A percentile compares a stretch with the other conserved stretches of the same genome.
These are phyloP conservation scores for Microcebus ravelobensis DNA, from an alignment of 2,113 vertebrate species.

Conservation along the genomic window DNA sequence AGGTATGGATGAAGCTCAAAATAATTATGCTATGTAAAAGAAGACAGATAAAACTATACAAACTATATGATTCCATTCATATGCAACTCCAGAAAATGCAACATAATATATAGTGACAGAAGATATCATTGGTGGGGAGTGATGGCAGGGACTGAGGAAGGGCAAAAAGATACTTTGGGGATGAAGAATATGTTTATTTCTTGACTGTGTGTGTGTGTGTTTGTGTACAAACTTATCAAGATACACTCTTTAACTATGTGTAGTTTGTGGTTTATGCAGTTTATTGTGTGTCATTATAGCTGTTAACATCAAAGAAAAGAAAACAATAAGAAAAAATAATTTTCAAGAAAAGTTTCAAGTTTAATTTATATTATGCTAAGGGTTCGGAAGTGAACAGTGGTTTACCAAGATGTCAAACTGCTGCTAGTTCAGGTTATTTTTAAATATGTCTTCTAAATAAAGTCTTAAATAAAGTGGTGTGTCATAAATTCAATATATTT, in stretches of 20 bases:
- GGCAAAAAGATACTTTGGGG: neutral
- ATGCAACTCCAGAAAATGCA: neutral
- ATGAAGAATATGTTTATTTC: neutral
- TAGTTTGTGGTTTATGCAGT: neutral
- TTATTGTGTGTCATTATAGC: neutral
- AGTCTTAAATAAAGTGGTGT: slow-evolving; percentile 65
- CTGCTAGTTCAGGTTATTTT: slow-evolving; percentile 41
- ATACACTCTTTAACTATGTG: neutral
- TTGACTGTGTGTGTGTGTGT: neutral
- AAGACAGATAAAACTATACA: neutral
- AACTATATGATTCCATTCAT: neutral
- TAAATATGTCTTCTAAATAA: slow-evolving; percentile 62
- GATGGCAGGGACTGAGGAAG: neutral
- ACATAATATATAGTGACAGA: neutral
- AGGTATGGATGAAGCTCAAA: neutral
- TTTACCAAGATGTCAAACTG: slow-evolving; percentile 21
- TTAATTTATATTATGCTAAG: neutral
- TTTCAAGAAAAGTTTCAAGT: neutral
- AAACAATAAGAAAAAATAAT: neutral
- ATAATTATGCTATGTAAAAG: neutral
- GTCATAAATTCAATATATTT: slow-evolving; percentile 76
- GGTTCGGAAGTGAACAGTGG: neutral
- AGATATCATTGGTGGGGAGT: neutral
- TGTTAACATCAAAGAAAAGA: neutral
- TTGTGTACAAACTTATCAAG: neutral